Percentiles rank a stretch among this genome's conserved stretches.
phyloP scores from a whole-genome alignment of 2,888 invertebrate genomes.

The Gortyna flavago region DNA sequence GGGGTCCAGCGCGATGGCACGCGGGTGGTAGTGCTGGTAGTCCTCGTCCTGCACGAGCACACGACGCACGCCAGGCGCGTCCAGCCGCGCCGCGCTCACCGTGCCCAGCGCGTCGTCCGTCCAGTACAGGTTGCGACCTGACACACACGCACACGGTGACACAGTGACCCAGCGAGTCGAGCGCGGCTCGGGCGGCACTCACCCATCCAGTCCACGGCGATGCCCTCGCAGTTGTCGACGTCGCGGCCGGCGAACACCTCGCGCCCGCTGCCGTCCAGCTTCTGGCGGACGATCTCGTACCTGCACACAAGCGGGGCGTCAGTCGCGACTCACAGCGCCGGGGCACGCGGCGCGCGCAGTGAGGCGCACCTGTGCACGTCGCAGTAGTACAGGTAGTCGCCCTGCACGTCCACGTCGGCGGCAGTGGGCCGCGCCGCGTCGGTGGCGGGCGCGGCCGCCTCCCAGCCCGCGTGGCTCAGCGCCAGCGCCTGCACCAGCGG shows the following conservation, averaged over 20 bases:
- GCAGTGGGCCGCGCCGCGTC: constrained; percentile 92
- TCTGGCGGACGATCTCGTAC: constrained; percentile 91
- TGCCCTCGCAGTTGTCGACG: constrained; percentile 92
- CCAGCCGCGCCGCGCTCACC: constrained; percentile 92
- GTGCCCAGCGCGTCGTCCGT: constrained; percentile 93
- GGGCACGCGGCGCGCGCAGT: no score
- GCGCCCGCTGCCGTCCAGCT: constrained; percentile 90
- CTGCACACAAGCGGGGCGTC: constrained; percentile 69
- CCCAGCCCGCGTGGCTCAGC: constrained; percentile 75
- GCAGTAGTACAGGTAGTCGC: constrained; percentile 92
- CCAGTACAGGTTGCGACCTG: constrained; percentile 94
- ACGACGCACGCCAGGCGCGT: constrained; percentile 87
- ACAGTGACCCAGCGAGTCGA: neutral
- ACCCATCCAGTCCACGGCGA: constrained; percentile 96
- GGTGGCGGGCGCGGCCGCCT: constrained; percentile 92
- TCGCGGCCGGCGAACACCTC: constrained; percentile 90
- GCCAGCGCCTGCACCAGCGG: constrained; percentile 93
- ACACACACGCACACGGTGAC: constrained; percentile 1
- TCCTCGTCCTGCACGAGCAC: constrained; percentile 91
- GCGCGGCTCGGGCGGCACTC: constrained; percentile 53
- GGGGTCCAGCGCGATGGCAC: constrained; percentile 92
- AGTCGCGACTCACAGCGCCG: neutral
- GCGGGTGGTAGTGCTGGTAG: constrained; percentile 91
- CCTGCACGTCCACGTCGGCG: constrained; percentile 92
- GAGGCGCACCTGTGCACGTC: constrained; percentile 79